Percentiles rank a stretch among this genome's conserved stretches.
phyloP scores from a whole-genome alignment of 2,888 invertebrate genomes.

The Lithodes maja region DNA sequence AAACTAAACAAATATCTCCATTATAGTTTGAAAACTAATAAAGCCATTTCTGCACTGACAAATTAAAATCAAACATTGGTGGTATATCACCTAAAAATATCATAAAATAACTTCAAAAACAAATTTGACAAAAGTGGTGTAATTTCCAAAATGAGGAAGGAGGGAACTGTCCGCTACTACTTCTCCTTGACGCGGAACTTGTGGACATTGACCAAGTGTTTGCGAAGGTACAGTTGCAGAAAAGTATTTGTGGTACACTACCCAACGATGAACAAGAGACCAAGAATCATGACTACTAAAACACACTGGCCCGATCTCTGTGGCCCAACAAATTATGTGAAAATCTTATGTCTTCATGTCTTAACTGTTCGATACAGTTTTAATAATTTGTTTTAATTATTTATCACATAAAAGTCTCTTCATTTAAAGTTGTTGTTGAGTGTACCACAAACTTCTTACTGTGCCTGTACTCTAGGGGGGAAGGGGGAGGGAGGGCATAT shows the following conservation, averaged over 20 bases:
- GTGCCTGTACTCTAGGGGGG: neutral
- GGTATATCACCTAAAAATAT: neutral
- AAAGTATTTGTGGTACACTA: too few relatives aligned
- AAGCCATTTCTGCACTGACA: neutral
- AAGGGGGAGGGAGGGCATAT: neutral
- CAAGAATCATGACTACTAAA: too few relatives aligned
- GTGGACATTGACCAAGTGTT: conserved; percentile 74
- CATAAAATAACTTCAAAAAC: too few relatives aligned
- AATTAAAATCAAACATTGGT: neutral
- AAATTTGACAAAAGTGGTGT: too few relatives aligned
- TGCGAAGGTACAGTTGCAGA: conserved; percentile 72
- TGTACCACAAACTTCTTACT: neutral
- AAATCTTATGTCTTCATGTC: too few relatives aligned
- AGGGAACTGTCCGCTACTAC: conserved; percentile 40
- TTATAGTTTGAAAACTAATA: neutral
- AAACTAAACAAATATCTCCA: neutral
- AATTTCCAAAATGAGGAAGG: neutral
- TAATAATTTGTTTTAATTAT: too few relatives aligned
- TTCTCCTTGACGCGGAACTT: conserved; percentile 73
- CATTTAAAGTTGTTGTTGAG: neutral
- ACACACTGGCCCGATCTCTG: too few relatives aligned
- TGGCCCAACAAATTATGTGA: too few relatives aligned
- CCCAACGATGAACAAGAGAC: too few relatives aligned
- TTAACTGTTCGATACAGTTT: too few relatives aligned
- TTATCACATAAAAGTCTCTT: too few relatives aligned